A percentile compares a stretch with the other conserved stretches of the same genome.
These are phyloP conservation scores for Hetaerina titia DNA, from an alignment of 2,888 invertebrate genomes.

Conservation along the genomic window DNA sequence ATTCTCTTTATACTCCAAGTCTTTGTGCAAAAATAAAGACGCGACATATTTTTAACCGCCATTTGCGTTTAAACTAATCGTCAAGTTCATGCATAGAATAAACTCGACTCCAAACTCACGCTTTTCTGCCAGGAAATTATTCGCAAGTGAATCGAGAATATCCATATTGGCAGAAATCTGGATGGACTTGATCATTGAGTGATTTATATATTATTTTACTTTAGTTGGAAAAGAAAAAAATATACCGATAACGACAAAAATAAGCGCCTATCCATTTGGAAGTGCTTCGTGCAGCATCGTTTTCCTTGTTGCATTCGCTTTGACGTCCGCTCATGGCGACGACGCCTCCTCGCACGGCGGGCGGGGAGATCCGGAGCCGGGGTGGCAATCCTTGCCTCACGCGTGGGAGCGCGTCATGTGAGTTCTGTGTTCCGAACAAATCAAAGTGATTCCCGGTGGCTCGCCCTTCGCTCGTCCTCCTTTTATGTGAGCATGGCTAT, in stretches of 20 bases:
- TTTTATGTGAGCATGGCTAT: not conserved
- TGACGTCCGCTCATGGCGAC: not conserved
- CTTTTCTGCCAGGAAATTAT: too few species aligned
- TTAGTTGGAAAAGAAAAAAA: too few species aligned
- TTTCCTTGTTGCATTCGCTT: not conserved
- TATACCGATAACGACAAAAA: too few species aligned
- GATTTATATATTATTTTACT: too few species aligned
- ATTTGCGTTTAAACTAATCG: too few species aligned
- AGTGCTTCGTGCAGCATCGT: not conserved
- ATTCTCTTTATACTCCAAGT: not conserved
- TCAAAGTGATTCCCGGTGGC: slow-evolving; percentile 45
- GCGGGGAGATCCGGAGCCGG: not conserved
- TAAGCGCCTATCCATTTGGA: not conserved
- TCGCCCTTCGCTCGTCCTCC: not conserved
- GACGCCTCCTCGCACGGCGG: not conserved
- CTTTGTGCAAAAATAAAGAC: too few species aligned
- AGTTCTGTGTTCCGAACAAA: not conserved
- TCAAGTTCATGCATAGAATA: too few species aligned
- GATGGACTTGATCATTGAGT: too few species aligned
- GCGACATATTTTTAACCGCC: too few species aligned
- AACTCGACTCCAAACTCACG: too few species aligned
- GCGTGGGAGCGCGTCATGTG: not conserved
- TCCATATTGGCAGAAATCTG: too few species aligned
- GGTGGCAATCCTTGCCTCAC: not conserved
- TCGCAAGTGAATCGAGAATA: too few species aligned